Conservation (phyloP, 2,888 invertebrate genomes). For the Deroplatys truncata region DNA sequence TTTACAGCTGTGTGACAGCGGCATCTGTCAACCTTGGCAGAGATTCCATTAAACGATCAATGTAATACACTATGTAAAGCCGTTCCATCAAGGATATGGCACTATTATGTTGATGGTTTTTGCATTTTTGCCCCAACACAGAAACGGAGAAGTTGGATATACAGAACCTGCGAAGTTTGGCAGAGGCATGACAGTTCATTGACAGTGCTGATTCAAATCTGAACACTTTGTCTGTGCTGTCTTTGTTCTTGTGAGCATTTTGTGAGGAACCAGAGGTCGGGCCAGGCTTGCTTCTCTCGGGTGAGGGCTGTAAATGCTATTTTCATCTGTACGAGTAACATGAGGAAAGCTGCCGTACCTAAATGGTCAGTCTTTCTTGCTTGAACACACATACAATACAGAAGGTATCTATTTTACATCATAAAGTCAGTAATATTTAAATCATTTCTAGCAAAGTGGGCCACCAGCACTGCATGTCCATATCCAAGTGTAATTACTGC, state of each 20-base stretch:
- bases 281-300: background rate
- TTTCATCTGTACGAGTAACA: background rate
- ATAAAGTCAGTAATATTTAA: background rate
- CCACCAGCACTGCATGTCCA: background rate
- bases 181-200: background rate
- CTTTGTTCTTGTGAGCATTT: background rate
- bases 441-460: background rate
- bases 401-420: background rate
- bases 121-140: background rate
- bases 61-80: background rate
- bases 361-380: background rate
- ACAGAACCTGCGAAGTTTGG: background rate
- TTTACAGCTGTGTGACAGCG: background rate
- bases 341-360: no score
- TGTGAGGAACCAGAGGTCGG: background rate
- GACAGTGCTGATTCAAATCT: background rate
- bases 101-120: background rate
- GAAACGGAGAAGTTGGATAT: background rate
- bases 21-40: background rate
- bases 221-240: background rate
- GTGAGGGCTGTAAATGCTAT: background rate
- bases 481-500: background rate
- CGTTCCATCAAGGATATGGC: background rate
- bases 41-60: background rate
- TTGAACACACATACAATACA: background rate